Evolutionary conservation across 2,888 invertebrate species (phyloP).

Genomic region (Mythimna vitellina): DNA sequence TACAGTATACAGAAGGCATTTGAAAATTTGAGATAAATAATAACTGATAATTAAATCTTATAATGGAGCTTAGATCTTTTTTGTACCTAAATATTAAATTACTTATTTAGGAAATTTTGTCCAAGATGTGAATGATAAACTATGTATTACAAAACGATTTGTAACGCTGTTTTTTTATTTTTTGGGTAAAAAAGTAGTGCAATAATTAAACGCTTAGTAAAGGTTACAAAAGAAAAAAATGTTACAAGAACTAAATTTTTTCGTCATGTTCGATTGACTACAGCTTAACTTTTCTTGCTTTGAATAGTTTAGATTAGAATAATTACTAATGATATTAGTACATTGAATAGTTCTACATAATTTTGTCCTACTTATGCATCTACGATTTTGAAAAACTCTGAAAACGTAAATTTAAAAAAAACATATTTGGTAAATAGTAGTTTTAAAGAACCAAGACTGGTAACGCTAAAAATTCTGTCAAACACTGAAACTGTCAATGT

Average conservation of each 20-base stretch:
- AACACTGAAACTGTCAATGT: constrained; percentile 39
- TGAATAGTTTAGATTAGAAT: too few relatives aligned
- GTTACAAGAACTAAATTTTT: neutral
- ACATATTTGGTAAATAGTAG: neutral
- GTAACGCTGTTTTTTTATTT: too few relatives aligned
- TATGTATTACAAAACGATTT: too few relatives aligned
- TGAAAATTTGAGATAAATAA: neutral
- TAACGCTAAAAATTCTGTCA: constrained; percentile 25
- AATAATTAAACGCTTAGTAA: constrained; percentile 20
- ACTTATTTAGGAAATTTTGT: neutral
- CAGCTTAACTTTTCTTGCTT: neutral
- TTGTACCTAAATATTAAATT: neutral
- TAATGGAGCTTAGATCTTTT: neutral
- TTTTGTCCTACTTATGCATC: too few relatives aligned
- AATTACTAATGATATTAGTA: neutral
- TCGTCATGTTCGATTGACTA: neutral
- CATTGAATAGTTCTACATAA: neutral
- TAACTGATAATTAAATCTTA: neutral
- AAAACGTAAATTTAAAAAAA: too few relatives aligned
- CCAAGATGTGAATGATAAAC: too few relatives aligned
- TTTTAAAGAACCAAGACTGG: neutral
- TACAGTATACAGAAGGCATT: neutral
- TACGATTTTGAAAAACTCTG: too few relatives aligned
- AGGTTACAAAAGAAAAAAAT: constrained; percentile 23
- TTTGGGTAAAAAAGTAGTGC: neutral